phyloP scores from a whole-genome alignment of 2,113 vertebrate genomes.

The Gambusia affinis region DNA sequence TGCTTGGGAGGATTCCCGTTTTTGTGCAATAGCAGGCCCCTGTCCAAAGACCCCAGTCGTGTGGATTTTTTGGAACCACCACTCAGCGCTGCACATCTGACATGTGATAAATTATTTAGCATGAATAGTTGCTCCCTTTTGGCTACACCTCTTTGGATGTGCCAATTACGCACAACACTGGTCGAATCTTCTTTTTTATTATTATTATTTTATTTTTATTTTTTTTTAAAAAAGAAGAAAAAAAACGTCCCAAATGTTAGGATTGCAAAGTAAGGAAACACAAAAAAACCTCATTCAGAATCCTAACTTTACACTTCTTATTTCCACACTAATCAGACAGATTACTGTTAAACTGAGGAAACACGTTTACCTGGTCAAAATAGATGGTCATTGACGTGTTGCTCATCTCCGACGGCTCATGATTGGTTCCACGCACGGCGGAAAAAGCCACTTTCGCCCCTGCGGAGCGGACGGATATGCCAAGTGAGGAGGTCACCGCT shows the following conservation, averaged over 20 bases:
- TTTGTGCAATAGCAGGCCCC: slow-evolving; percentile 38
- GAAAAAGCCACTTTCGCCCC: slow-evolving; percentile 98
- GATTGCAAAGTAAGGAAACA: slow-evolving; percentile 14
- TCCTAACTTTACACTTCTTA: neutral
- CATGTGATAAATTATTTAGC: slow-evolving; percentile 18
- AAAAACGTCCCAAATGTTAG: slow-evolving; percentile 11
- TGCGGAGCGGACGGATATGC: slow-evolving; percentile 95
- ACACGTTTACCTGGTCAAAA: slow-evolving; percentile 93
- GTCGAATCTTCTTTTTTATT: neutral
- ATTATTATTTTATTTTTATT: no score
- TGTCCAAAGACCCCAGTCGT: slow-evolving; percentile 39
- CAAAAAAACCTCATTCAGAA: slow-evolving; percentile 27
- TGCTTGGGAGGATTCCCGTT: slow-evolving; percentile 41
- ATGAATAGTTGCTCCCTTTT: slow-evolving; percentile 18
- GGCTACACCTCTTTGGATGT: slow-evolving; percentile 6
- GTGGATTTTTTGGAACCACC: slow-evolving; percentile 34
- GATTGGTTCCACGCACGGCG: slow-evolving; percentile 93
- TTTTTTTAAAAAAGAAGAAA: neutral
- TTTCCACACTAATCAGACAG: neutral
- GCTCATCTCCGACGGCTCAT: slow-evolving; percentile 98
- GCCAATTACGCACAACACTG: slow-evolving; percentile 39
- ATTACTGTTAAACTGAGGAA: slow-evolving; percentile 10
- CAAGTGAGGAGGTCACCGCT: slow-evolving; percentile 94
- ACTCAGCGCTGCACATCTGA: slow-evolving; percentile 17
- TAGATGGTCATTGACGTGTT: slow-evolving; percentile 99